Conservation (phyloP, 2,888 invertebrate species). For the Lochmaea crataegi region DNA sequence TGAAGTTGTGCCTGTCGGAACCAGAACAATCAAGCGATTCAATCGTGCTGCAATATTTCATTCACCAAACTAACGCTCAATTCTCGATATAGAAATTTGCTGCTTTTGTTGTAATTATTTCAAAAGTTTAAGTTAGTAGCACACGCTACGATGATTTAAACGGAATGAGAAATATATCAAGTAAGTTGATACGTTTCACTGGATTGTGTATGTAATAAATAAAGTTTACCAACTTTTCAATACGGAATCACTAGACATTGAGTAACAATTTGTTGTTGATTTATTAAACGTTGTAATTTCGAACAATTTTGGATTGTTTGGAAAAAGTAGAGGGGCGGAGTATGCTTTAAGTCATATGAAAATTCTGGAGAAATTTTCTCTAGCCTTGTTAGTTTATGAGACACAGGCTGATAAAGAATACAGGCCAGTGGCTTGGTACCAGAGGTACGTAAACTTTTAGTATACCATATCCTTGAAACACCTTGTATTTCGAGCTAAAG, state of each 20-base stretch:
- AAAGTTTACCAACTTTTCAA: neutral
- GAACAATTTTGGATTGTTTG: too few relatives aligned
- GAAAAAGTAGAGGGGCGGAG: too few relatives aligned
- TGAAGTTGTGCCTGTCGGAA: constrained; percentile 47
- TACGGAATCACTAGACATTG: neutral
- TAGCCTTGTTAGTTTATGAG: too few relatives aligned
- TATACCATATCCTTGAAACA: too few relatives aligned
- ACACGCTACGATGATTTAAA: neutral
- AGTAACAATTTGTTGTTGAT: too few relatives aligned
- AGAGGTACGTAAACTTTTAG: too few relatives aligned
- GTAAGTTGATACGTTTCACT: neutral
- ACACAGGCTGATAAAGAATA: too few relatives aligned
- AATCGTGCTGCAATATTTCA: constrained; percentile 56
- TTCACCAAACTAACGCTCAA: constrained; percentile 49
- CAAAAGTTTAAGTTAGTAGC: constrained; percentile 5
- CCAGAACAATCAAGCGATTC: constrained; percentile 47
- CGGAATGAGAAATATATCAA: neutral
- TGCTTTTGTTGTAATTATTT: constrained; percentile 28
- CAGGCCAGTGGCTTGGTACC: too few relatives aligned
- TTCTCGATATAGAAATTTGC: constrained; percentile 23
- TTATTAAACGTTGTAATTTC: too few relatives aligned
- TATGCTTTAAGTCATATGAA: too few relatives aligned
- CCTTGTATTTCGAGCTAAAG: too few relatives aligned
- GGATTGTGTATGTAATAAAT: neutral
- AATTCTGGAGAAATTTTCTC: too few relatives aligned